Evolutionary conservation across 2,113 vertebrate species (phyloP), one percentile per base, ranked within the genome.

Genomic region (Cochlearius cochlearius): DNA sequence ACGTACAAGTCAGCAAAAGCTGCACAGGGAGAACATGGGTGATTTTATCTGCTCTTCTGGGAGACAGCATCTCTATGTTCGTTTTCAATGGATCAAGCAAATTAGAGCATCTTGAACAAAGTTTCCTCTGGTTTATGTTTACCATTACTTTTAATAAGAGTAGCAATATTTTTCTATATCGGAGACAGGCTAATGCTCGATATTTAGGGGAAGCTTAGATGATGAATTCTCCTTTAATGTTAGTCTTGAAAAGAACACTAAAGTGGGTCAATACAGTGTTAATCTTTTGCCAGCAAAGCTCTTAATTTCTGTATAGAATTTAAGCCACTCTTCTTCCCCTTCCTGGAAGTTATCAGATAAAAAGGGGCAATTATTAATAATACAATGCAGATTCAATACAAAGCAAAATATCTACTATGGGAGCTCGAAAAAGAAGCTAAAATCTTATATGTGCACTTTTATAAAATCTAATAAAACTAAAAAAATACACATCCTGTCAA

Each of bases 221-320:
- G 66, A 58, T 55, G 27, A 91, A 63, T 74, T 81, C 7, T 71
- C 12, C 60, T 84, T 58, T 49, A 81, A 78, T 53, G 29, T 34
- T 78, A 3, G 0, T 53, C 49, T 92, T 87, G 39, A 34, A 81
- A 88, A 60, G 87, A 81, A 6, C 11, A 38, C 36, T 82, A 23
- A 76, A 71, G 32, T 78, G 88, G 88, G 76, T 92, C 88, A 84
- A 87, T 76, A 75, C 12, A 21, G 18, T 27, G 68, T 53, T 74
- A 91, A 86, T 81, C 25, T 84, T 94, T 85, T 85, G 66, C 49
- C 73, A 91, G 49, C 8, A 94, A 85, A 89, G 45, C 86, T 94
- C 76, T 86, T 68, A 68, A 89, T 92, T 94, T 94, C 39, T 36
- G 56, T 49, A 15, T 21, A 68, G 58, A 94, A 92, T 92, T 81